Evolutionary conservation across 2,888 invertebrate genomes (phyloP), one percentile per base, ranked within the genome.

Genomic region (Aromia moschata): DNA sequence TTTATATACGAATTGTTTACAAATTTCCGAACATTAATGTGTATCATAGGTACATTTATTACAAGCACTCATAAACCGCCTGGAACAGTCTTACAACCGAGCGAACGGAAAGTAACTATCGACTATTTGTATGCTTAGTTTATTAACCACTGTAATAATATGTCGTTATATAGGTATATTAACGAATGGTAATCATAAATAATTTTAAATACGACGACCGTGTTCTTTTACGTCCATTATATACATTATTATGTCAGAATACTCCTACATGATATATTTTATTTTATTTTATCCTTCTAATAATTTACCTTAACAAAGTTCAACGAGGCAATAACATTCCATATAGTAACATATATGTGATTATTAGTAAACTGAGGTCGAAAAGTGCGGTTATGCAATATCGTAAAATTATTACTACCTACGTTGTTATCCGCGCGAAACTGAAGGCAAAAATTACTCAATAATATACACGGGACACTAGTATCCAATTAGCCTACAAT

Each of bases 221-320:
- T 36, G 31, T 36, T 36, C 36, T 47, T 47, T 33, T 37, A 47
- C 37, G 47, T 47, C 47, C 47, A 47, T 47, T 47, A 47, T n/a
- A n/a, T 47, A 47, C 47, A 47, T 47, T 47, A 47, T 47, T 47
- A 47, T 37, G 47, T 37, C 47, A 18, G 47, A 17, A 17, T 47
- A 47, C 47, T 47, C 47, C 47, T 47, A 47, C 47, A 47, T 36
- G 47, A 37, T 18, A 17, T 47, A 47, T 47, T 47, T 47, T 47
- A 47, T 47, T 47, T 18, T 17, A 47, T 37, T 47, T 47, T 47
- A 47, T 47, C 36, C 1, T 11, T 17, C 37, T 36, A 47, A 36
- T 37, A 36, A 47, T 20, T 47, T 47, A 37, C 18, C 20, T 47
- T 43, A n/a, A 18, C 36, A 47, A 47, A 47, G 47, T 47, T 33